Percentiles rank a stretch among this genome's conserved stretches.
Evolutionary conservation across 2,888 invertebrate genomes (phyloP).

Genomic region (Rhagonycha fulva): DNA sequence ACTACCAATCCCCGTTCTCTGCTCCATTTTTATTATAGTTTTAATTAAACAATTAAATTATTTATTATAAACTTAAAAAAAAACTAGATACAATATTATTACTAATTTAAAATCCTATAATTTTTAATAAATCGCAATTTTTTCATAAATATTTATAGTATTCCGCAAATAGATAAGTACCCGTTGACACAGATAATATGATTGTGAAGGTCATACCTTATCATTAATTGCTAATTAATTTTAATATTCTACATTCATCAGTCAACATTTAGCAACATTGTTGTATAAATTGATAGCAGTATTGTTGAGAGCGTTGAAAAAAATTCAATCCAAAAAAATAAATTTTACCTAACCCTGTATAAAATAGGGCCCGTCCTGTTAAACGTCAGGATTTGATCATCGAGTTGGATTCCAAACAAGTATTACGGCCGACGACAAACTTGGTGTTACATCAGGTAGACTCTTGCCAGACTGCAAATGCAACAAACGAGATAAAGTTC

Average conservation of each 20-base stretch:
- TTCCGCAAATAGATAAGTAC: background rate
- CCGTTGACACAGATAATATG: background rate
- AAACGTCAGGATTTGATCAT: background rate
- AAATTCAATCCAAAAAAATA: background rate
- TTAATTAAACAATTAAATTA: background rate
- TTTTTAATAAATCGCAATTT: background rate
- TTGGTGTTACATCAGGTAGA: background rate
- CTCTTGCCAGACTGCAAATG: conserved; percentile 3
- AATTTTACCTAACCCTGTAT: background rate
- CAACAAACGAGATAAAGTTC: conserved; percentile 22
- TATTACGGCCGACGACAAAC: background rate
- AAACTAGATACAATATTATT: no score
- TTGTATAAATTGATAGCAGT: no score
- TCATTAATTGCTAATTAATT: background rate
- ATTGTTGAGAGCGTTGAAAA: no score
- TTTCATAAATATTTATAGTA: background rate
- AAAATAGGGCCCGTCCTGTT: background rate
- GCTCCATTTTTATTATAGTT: background rate
- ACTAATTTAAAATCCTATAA: no score
- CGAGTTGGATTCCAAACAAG: background rate
- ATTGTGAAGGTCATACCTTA: background rate
- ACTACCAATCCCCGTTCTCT: no score
- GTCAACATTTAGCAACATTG: background rate
- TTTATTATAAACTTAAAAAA: no score
- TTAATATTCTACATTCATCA: background rate